Base-by-base conservation (phyloP, 2,113 vertebrate genomes). In the Eolophus roseicapilla region DNA sequence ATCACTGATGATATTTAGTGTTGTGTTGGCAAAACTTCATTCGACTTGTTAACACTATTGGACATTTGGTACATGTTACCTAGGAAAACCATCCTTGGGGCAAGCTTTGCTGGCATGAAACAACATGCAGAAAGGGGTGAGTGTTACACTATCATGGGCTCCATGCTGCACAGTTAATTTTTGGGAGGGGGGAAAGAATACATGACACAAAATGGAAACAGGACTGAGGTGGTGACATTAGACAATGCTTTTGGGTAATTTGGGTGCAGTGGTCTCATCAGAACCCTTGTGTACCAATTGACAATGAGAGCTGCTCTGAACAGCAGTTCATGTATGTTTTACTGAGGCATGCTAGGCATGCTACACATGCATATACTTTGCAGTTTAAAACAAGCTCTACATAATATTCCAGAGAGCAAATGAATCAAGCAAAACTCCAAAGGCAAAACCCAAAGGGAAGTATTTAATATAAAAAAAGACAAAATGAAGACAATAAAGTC, bases 351-450 rank as follows among this genome's bases (percentile, higher is more conserved):
- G 1, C 39, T 69, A 94, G 73, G 50, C 35, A n/a, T 0, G 1
- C 39, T 69, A 20, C 67, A 88, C 31, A 6, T 25, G 60, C 17
- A 11, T 17, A 50, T n/a, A 33, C 63, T 86, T 63, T 79, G 76
- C 67, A 78, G 49, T 92, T 86, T 92, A 86, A 88, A 96, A 81
- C 31, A 77, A 85, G 44, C 67, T 68, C 35, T 68, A 52, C n/a
- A 9, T 47, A 92, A 39, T 76, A 74, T 80, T 93, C 27, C 68
- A 83, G 71, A 90, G 23, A 93, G 83, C 50, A 43, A 81, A 20
- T 11, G 64, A 74, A 88, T 68, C 20, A 64, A 88, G 43, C 74
- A 89, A 41, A 85, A 35, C 20, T 73, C 70, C 44, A 43, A 53
- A 82, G 31, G 53, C 46, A 73, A 92, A 86, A 90, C 31, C 13